Conservation (phyloP, 2,888 invertebrate genomes). For the Himalopsyche kuldschensis region DNA sequence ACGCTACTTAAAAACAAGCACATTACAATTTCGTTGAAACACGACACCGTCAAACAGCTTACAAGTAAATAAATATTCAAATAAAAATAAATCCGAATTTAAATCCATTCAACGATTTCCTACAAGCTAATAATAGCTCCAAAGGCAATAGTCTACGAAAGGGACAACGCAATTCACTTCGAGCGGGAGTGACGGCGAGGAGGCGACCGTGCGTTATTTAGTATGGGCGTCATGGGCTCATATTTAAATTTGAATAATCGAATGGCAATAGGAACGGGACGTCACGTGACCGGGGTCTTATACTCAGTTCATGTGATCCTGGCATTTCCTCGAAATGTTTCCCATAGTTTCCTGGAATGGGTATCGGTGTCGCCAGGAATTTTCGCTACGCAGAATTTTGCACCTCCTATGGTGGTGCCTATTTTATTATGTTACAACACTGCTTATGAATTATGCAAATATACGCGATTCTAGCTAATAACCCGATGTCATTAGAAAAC, state of each 20-base stretch:
- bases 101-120: background rate
- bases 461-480: background rate
- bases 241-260: background rate
- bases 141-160: background rate
- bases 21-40: background rate
- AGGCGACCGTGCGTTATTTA: background rate
- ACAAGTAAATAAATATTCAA: background rate
- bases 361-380: background rate
- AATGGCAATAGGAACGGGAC: conserved; percentile 36
- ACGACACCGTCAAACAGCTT: background rate
- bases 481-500: background rate
- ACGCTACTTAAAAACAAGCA: background rate
- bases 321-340: background rate
- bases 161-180: background rate
- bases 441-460: background rate
- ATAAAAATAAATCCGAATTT: background rate
- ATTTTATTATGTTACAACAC: background rate
- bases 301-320: conserved; percentile 10
- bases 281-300: conserved; percentile 26
- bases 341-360: background rate
- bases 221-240: background rate
- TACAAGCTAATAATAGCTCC: background rate
- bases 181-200: background rate
- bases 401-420: background rate
- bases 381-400: background rate